Conservation (phyloP, 1,140 invertebrate species). For the Leptestheria dahalacensis region DNA sequence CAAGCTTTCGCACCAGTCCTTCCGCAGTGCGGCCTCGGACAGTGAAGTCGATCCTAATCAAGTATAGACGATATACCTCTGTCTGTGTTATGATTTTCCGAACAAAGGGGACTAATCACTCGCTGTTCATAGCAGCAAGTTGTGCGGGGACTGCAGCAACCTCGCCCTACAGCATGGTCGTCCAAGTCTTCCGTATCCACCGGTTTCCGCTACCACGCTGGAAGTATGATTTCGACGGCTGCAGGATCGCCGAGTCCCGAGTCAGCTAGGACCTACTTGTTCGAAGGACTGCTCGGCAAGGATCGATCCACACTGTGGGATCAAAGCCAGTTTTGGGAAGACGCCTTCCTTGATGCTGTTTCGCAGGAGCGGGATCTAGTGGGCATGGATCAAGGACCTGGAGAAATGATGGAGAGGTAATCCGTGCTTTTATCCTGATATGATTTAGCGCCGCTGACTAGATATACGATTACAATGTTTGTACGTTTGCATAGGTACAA, state of each 20-base stretch:
- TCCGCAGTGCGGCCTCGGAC: constrained; percentile 80
- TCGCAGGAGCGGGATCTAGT: constrained; percentile 98
- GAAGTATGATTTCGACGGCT: constrained; percentile 66
- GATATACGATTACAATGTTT: constrained; percentile 5
- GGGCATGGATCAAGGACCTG: constrained; percentile 97
- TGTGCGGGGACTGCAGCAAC: constrained; percentile 18
- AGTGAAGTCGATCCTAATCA: constrained; percentile 64
- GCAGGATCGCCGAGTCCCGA: constrained; percentile 61
- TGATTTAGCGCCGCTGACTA: no score
- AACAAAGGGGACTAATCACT: not conserved
- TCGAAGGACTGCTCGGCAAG: constrained; percentile 58
- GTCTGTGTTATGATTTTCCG: not conserved
- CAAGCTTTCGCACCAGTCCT: constrained; percentile 36
- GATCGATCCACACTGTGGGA: constrained; percentile 87
- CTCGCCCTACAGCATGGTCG: constrained; percentile 78
- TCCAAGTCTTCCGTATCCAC: constrained; percentile 78
- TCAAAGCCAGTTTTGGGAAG: constrained; percentile 99
- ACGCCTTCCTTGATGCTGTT: constrained; percentile 94
- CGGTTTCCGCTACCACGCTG: constrained; percentile 74
- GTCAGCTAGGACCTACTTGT: constrained; percentile 72
- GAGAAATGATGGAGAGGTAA: constrained; percentile 96
- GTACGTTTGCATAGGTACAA: constrained; percentile 75
- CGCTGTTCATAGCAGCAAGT: not conserved
- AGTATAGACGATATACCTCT: no score
- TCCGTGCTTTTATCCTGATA: not conserved